phyloP scores from a whole-genome alignment of 1,140 invertebrate species.

The Zaprionus kolodkinae region DNA sequence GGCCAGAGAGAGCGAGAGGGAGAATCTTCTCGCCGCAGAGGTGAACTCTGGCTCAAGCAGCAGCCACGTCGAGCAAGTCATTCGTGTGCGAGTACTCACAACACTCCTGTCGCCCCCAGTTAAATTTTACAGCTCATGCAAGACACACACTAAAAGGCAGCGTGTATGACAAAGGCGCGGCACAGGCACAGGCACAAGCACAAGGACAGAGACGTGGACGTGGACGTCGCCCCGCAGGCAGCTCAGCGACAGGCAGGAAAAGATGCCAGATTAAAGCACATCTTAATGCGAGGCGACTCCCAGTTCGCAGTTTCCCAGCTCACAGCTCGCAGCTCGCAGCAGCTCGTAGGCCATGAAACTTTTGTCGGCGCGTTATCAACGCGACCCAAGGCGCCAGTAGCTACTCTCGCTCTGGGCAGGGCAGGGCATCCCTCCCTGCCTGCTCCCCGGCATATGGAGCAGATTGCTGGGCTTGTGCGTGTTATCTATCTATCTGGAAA shows the following conservation, averaged over 20 bases:
- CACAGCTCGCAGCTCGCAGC: not conserved
- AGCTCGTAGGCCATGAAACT: constrained; percentile 42
- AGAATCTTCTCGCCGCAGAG: constrained; percentile 10
- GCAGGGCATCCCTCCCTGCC: not conserved
- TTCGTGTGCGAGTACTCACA: constrained; percentile 27
- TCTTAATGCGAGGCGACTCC: constrained; percentile 57
- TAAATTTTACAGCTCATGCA: constrained; percentile 63
- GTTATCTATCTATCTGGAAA: constrained; percentile 50
- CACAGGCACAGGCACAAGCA: constrained; percentile 30
- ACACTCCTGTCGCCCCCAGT: constrained; percentile 55
- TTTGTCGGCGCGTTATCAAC: constrained; percentile 40
- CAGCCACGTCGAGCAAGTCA: constrained; percentile 11
- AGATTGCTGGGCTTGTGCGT: constrained; percentile 23
- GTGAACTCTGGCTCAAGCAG: constrained; percentile 7
- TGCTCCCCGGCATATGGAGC: constrained; percentile 25
- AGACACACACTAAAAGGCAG: constrained; percentile 62
- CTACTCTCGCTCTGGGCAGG: constrained; percentile 15
- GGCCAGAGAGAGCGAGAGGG: constrained; percentile 12
- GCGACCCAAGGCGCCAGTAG: constrained; percentile 45
- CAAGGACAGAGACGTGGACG: too few species aligned
- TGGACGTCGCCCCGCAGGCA: not conserved
- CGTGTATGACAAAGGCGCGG: constrained; percentile 49
- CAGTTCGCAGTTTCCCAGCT: not conserved
- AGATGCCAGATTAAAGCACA: constrained; percentile 60
- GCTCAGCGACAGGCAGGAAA: constrained; percentile 10